A percentile compares a stretch with the other conserved stretches of the same genome.
phyloP scores from a whole-genome alignment of 1,140 invertebrate genomes.

The Tribolium madens region DNA sequence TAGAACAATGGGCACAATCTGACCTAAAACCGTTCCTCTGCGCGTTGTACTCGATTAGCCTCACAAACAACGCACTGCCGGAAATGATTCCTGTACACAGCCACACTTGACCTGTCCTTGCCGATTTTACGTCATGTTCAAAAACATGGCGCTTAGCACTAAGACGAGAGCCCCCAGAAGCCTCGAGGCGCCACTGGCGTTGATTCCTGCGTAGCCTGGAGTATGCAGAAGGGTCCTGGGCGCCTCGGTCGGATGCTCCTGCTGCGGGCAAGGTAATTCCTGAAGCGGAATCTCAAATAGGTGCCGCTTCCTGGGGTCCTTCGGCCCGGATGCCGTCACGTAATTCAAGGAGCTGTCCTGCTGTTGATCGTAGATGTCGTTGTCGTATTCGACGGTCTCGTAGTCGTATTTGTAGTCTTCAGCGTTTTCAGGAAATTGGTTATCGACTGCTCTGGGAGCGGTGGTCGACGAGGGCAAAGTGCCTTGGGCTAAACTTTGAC shows the following conservation, averaged over 20 bases:
- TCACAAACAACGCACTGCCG: conserved; percentile 22
- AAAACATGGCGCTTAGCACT: neutral
- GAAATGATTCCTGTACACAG: conserved; percentile 36
- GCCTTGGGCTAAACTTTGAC: conserved; percentile 11
- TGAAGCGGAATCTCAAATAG: conserved; percentile 75
- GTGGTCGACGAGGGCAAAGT: conserved; percentile 17
- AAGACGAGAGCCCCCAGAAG: neutral
- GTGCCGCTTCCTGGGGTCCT: conserved; percentile 62
- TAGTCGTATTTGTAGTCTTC: conserved; percentile 55
- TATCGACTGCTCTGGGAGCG: conserved; percentile 38
- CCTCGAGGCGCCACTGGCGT: conserved; percentile 32
- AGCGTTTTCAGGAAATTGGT: conserved; percentile 36
- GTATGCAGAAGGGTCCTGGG: conserved; percentile 59
- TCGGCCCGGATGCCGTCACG: conserved; percentile 41
- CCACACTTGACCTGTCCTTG: conserved; percentile 26
- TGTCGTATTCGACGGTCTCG: conserved; percentile 58
- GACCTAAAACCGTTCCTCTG: neutral
- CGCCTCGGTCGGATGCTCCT: conserved; percentile 72
- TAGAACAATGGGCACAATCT: conserved; percentile 25
- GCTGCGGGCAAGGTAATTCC: conserved; percentile 75
- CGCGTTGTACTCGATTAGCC: conserved; percentile 3
- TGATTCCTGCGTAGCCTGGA: conserved; percentile 48
- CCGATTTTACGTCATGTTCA: conserved; percentile 6
- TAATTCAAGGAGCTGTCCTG: conserved; percentile 58
- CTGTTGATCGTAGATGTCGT: conserved; percentile 55